A percentile compares a stretch with the other conserved stretches of the same genome.
These are phyloP conservation scores for Brienomyrus brachyistius DNA, from an alignment of 2,113 vertebrate genomes.

Conservation along the genomic window DNA sequence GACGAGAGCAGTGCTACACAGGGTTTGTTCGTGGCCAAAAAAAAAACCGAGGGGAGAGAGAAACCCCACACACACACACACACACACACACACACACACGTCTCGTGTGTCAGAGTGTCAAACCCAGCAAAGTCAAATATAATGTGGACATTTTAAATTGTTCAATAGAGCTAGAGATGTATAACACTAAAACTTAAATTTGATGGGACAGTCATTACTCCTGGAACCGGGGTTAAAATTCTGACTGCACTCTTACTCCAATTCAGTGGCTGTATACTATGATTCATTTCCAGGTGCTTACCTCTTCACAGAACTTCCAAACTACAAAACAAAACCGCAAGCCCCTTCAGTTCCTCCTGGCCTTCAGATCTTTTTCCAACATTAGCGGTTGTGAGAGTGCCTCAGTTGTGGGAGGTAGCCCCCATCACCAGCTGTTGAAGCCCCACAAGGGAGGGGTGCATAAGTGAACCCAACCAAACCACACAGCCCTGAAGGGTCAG, in stretches of 20 bases:
- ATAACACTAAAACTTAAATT: background rate
- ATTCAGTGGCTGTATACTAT: background rate
- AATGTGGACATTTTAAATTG: background rate
- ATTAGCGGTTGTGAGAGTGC: background rate
- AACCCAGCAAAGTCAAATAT: background rate
- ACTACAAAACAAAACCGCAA: conserved; percentile 1
- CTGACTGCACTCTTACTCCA: background rate
- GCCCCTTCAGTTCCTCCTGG: background rate
- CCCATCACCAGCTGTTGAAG: background rate
- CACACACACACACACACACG: background rate
- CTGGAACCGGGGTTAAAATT: background rate
- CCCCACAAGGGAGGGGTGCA: background rate
- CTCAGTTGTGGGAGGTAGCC: background rate
- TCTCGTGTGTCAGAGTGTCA: background rate
- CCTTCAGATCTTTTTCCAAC: conserved; percentile 10
- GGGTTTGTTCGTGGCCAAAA: background rate
- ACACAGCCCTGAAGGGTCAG: background rate
- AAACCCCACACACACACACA: background rate
- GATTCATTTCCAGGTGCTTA: conserved; percentile 10
- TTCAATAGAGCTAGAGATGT: background rate
- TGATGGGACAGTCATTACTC: background rate
- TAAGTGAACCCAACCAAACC: background rate
- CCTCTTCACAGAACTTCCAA: conserved; percentile 2
- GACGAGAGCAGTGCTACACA: background rate
- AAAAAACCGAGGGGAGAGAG: background rate